Percentiles rank a stretch among this genome's conserved stretches.
phyloP scores from a whole-genome alignment of 2,888 invertebrate genomes.

The Synanthedon formicaeformis region DNA sequence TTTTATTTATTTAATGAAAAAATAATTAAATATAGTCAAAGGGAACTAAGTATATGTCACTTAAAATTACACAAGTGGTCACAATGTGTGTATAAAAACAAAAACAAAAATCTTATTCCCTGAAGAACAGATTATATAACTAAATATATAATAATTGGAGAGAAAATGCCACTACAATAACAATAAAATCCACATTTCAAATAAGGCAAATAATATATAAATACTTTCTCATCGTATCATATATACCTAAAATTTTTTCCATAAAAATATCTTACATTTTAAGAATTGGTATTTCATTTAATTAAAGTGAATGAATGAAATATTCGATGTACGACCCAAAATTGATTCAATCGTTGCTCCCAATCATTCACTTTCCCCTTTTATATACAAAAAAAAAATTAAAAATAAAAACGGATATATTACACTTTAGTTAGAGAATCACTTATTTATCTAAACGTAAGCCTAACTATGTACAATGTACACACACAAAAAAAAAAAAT shows the following conservation, averaged over 20 bases:
- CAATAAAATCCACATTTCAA: not conserved
- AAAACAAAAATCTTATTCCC: too few species aligned
- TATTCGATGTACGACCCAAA: not conserved
- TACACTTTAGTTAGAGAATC: constrained; percentile 39
- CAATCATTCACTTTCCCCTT: constrained; percentile 20
- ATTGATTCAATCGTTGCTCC: constrained; percentile 17
- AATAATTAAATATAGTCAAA: not conserved
- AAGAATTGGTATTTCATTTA: not conserved
- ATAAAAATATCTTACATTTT: not conserved
- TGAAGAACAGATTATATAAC: too few species aligned
- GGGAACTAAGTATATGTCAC: not conserved
- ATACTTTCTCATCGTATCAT: not conserved
- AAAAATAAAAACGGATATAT: constrained; percentile 30
- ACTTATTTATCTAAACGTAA: constrained; percentile 35
- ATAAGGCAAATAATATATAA: not conserved
- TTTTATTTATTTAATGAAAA: not conserved
- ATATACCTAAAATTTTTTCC: not conserved
- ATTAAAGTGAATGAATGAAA: not conserved
- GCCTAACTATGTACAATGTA: constrained; percentile 48
- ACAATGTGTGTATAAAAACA: too few species aligned
- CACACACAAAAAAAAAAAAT: constrained; percentile 29
- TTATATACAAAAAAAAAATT: constrained; percentile 30
- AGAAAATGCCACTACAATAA: not conserved
- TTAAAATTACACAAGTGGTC: not conserved
- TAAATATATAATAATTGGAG: too few species aligned